A percentile compares a stretch with the other conserved stretches of the same genome.
Conservation (phyloP, 2,888 invertebrate species). For the Thyatira batis region DNA sequence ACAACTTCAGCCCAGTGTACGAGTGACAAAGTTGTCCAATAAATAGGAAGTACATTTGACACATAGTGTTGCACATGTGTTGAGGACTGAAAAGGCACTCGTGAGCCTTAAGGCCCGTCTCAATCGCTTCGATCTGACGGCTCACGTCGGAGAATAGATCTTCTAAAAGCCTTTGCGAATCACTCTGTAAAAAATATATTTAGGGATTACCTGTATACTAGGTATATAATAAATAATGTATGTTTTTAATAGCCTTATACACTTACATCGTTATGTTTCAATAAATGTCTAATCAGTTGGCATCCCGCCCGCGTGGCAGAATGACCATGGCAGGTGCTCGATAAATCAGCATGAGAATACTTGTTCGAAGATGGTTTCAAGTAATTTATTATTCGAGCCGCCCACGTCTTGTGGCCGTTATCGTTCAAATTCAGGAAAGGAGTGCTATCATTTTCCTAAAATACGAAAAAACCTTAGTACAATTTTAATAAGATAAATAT, state of each 20-base stretch:
- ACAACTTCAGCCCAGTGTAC: slow-evolving; percentile 85
- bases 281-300: slow-evolving; percentile 88
- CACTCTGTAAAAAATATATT: slow-evolving; percentile 69
- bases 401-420: slow-evolving; percentile 73
- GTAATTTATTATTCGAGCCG: slow-evolving; percentile 89
- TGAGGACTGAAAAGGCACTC: slow-evolving; percentile 94
- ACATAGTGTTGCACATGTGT: slow-evolving; percentile 93
- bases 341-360: slow-evolving; percentile 92
- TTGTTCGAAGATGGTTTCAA: slow-evolving; percentile 93
- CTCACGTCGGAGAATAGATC: slow-evolving; percentile 92
- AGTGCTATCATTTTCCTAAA: slow-evolving; percentile 59
- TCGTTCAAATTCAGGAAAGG: slow-evolving; percentile 66
- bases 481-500: slow-evolving; percentile 2
- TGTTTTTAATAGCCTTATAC: neutral
- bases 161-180: slow-evolving; percentile 86
- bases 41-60: slow-evolving; percentile 97
- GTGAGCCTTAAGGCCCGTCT: slow-evolving; percentile 88
- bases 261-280: slow-evolving; percentile 85
- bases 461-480: slow-evolving; percentile 11
- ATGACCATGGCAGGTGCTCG: slow-evolving; percentile 80
- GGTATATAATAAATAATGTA: too few relatives aligned
- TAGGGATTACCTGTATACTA: neutral
- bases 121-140: slow-evolving; percentile 87
- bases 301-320: slow-evolving; percentile 86
- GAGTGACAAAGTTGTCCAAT: slow-evolving; percentile 92